Base-by-base conservation (phyloP, 64 coral and sea anemone genomes). In the Anthopleura sola region DNA sequence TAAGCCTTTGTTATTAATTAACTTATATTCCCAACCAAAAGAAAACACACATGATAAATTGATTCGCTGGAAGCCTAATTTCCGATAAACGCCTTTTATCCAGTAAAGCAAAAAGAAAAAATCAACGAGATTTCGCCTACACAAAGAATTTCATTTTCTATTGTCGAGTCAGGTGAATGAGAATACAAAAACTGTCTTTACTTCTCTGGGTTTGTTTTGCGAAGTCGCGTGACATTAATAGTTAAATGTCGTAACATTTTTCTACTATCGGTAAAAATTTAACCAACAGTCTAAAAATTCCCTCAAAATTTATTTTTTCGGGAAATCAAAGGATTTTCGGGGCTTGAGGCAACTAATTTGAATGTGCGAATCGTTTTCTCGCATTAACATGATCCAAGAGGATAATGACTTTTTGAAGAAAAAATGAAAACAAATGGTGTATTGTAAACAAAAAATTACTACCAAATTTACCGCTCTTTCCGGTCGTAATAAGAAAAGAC, bases 391-490 rank as follows among this genome's bases (percentile, higher is more conserved):
- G 76, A 44, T 79, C 76, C 37, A 68, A 23, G 74, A 91, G 84
- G 51, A 81, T 91, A 91, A 74, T 75, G 79, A 86, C 26, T 83
- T 92, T 78, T 87, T 92, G 90, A 82, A 71, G 47, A 46, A 74
- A 77, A 66, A 83, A 92, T 78, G 62, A 87, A 66, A 86, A 91
- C 89, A 91, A 86, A 44, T 31, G 78, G 48, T 62, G n/a, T 32
- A 80, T 86, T 91, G 83, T 91, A 48, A 91, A 86, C 75, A 79
- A 91, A 24, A 86, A 86, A 91, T 86, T 85, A 86, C 83, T 91
- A 47, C 84, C 28, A 91, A 85, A 91, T 86, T 85, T 91, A 77
- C 76, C 88, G 38, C 68, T 85, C 47, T 85, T 85, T 78, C 88
- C 68, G 48, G 82, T 60, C 32, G 32, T 87, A 81, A 91, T 80